phyloP scores from a whole-genome alignment of 2,797 vertebrate species.

The Sebastes steindachneri region DNA sequence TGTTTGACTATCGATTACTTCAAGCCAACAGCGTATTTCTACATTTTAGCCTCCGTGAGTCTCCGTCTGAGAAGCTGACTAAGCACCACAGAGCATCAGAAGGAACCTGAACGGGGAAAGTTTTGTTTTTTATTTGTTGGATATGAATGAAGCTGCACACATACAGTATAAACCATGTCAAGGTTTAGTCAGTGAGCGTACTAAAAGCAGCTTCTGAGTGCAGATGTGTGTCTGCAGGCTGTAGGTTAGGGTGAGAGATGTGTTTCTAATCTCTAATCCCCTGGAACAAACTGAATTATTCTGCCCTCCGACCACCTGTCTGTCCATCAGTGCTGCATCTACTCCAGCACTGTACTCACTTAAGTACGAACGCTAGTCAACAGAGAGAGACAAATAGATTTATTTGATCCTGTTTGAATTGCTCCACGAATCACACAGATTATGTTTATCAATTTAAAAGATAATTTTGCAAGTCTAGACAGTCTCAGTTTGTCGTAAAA shows the following conservation, averaged over 20 bases:
- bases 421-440: no score
- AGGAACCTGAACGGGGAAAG: slow-evolving; percentile 3
- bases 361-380: no score
- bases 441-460: no score
- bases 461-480: no score
- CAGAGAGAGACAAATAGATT: no score
- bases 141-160: slow-evolving; percentile 23
- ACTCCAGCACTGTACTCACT: neutral
- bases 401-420: no score
- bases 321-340: neutral
- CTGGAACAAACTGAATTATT: slow-evolving; percentile 45
- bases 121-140: neutral
- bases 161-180: neutral
- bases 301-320: slow-evolving; percentile 36
- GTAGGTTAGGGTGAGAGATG: slow-evolving; percentile 20
- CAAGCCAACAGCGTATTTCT: slow-evolving; percentile 48
- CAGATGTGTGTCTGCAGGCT: slow-evolving; percentile 23
- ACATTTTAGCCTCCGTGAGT: slow-evolving; percentile 37
- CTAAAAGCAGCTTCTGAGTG: neutral
- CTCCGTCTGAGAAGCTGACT: slow-evolving; percentile 26
- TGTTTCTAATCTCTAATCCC: slow-evolving; percentile 58
- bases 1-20: slow-evolving; percentile 65
- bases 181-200: neutral
- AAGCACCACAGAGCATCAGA: slow-evolving; percentile 7
- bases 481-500: no score